phyloP scores from a whole-genome alignment of 2,888 invertebrate genomes.

The Drosophila borealis region DNA sequence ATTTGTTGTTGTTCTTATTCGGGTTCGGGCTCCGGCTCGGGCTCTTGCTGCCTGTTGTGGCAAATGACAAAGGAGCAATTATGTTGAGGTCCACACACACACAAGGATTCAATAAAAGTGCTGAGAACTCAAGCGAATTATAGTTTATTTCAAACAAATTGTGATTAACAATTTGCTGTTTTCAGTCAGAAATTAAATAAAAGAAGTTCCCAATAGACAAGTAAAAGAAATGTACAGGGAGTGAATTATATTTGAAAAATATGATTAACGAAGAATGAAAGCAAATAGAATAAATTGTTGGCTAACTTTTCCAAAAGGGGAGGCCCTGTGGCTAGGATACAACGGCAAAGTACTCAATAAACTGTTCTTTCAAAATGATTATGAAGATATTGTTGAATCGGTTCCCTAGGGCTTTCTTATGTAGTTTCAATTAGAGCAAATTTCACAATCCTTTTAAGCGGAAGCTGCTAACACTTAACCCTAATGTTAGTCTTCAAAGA shows the following conservation, averaged over 20 bases:
- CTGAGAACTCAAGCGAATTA: conserved; percentile 63
- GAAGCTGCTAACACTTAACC: neutral
- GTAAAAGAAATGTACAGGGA: neutral
- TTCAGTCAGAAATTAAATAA: conserved; percentile 30
- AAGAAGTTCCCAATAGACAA: conserved; percentile 10
- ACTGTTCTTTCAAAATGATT: neutral
- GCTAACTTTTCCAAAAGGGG: neutral
- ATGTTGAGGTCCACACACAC: conserved; percentile 50
- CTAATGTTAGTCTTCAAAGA: conserved; percentile 28
- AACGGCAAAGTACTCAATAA: too few species aligned
- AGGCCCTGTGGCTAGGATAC: too few species aligned
- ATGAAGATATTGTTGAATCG: neutral
- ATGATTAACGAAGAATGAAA: conserved; percentile 6
- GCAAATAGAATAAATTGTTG: conserved; percentile 1
- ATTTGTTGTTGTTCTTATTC: conserved; percentile 16
- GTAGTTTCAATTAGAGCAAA: neutral
- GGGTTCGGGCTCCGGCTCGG: conserved; percentile 16
- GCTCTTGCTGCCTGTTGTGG: conserved; percentile 51
- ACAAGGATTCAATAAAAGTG: conserved; percentile 43
- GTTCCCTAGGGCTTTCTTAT: too few species aligned
- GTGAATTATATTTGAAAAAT: conserved; percentile 12
- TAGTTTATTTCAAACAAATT: conserved; percentile 63
- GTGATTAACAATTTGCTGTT: conserved; percentile 59
- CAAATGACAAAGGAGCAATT: conserved; percentile 77
- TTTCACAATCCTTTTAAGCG: neutral